phyloP scores from a whole-genome alignment of 2,113 vertebrate species.

The Myrmecophaga tridactyla region DNA sequence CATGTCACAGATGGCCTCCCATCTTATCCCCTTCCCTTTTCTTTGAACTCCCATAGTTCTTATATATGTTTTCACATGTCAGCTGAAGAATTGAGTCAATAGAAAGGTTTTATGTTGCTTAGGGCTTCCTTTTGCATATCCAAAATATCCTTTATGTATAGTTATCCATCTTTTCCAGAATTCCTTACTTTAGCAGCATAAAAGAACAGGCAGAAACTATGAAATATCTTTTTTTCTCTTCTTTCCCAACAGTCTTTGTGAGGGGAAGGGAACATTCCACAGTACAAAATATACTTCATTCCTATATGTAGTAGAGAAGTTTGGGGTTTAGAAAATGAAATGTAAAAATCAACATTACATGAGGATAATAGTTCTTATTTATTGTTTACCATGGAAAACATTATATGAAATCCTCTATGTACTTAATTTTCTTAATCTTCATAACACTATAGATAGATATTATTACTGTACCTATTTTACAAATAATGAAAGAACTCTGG shows the following conservation, averaged over 20 bases:
- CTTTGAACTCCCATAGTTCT: neutral
- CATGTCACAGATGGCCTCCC: neutral
- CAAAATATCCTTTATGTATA: neutral
- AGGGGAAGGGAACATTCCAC: neutral
- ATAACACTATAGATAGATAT: neutral
- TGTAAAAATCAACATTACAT: neutral
- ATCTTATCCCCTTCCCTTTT: neutral
- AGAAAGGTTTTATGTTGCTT: neutral
- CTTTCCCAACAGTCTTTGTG: neutral
- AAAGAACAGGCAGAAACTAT: constrained; percentile 2
- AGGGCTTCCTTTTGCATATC: neutral
- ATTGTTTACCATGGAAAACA: constrained; percentile 34
- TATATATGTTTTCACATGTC: constrained; percentile 3
- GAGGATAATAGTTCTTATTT: neutral
- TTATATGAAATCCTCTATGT: neutral
- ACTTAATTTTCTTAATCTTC: constrained; percentile 14
- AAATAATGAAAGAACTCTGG: constrained; percentile 35
- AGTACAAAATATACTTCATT: constrained; percentile 4
- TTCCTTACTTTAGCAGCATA: constrained; percentile 6
- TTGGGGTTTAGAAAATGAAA: neutral
- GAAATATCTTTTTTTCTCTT: neutral
- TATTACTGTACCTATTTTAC: neutral
- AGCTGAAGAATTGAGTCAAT: constrained; percentile 5
- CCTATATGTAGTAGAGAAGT: neutral
- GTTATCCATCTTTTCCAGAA: neutral